These are phyloP conservation scores for Megastigmus dorsalis DNA, from an alignment of 2,888 invertebrate genomes.

Conservation along the genomic window DNA sequence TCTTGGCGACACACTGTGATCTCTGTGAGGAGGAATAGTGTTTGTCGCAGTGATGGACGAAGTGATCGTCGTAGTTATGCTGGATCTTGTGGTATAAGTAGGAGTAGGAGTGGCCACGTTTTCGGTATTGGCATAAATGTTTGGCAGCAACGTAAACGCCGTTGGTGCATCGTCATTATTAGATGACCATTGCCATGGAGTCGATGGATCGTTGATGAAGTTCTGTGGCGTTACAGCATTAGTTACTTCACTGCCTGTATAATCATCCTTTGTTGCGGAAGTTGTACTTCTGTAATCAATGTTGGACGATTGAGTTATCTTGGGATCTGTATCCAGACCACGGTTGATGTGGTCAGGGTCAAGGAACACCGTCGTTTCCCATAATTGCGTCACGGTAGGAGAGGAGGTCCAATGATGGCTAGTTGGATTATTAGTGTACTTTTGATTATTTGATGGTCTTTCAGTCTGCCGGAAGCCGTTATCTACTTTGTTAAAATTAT, in stretches of 20 bases:
- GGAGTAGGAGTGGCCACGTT: slow-evolving; percentile 66
- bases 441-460: slow-evolving; percentile 45
- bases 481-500: slow-evolving; percentile 57
- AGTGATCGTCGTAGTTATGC: slow-evolving; percentile 67
- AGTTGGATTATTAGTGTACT: slow-evolving; percentile 64
- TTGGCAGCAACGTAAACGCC: slow-evolving; percentile 68
- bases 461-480: slow-evolving; percentile 53
- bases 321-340: slow-evolving; percentile 75
- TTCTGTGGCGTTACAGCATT: slow-evolving; percentile 66
- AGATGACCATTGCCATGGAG: slow-evolving; percentile 65
- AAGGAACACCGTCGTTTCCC: slow-evolving; percentile 82
- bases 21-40: slow-evolving; percentile 38
- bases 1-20: slow-evolving; percentile 59
- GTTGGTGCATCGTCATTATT: slow-evolving; percentile 68
- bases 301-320: slow-evolving; percentile 50
- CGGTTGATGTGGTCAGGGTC: slow-evolving; percentile 85
- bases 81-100: slow-evolving; percentile 65
- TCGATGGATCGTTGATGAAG: slow-evolving; percentile 65
- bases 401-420: slow-evolving; percentile 75
- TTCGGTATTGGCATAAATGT: slow-evolving; percentile 59
- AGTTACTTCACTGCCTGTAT: slow-evolving; percentile 59
- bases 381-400: slow-evolving; percentile 77
- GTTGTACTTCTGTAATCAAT: slow-evolving; percentile 60
- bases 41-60: slow-evolving; percentile 65
- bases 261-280: slow-evolving; percentile 55